Conservation (phyloP, 2,797 vertebrate genomes). For the Aeoliscus strigatus region DNA sequence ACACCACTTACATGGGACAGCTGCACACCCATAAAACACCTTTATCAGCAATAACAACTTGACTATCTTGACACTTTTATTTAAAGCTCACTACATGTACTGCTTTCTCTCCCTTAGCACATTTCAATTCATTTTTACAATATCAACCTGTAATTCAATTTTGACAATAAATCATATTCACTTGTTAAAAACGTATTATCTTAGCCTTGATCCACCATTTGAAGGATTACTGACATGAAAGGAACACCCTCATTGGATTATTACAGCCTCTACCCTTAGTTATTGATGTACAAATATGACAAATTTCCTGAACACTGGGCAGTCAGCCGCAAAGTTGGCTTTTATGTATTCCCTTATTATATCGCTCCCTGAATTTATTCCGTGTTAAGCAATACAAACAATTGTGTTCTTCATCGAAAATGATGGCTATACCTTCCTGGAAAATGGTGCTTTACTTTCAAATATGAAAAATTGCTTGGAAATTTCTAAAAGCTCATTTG, state of each 20-base stretch:
- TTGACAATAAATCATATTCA: slow-evolving; percentile 27
- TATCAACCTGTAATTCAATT: slow-evolving; percentile 29
- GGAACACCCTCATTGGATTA: slow-evolving; percentile 38
- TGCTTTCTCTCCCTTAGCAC: slow-evolving; percentile 18
- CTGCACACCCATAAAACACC: slow-evolving; percentile 28
- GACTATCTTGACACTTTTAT: slow-evolving; percentile 49
- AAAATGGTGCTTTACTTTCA: background rate
- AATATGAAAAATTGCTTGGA: slow-evolving; percentile 1
- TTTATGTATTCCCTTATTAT: slow-evolving; percentile 9
- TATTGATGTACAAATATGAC: slow-evolving; percentile 29
- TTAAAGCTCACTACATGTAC: slow-evolving; percentile 44
- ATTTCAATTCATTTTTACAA: slow-evolving; percentile 1
- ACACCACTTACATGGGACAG: slow-evolving; percentile 36
- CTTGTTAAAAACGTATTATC: slow-evolving; percentile 31
- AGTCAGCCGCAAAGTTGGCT: too few relatives aligned
- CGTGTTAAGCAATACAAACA: slow-evolving; percentile 2
- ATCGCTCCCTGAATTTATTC: background rate
- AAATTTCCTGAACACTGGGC: slow-evolving; percentile 34
- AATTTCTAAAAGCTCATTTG: slow-evolving; percentile 21
- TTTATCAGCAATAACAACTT: slow-evolving; percentile 39
- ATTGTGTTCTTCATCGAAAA: background rate
- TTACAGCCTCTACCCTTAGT: slow-evolving; percentile 14
- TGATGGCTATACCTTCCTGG: background rate
- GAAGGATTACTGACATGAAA: slow-evolving; percentile 36
- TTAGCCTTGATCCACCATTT: slow-evolving; percentile 9